Conservation (phyloP, 1,140 invertebrate species). For the Caenorhabditis brenneri region DNA sequence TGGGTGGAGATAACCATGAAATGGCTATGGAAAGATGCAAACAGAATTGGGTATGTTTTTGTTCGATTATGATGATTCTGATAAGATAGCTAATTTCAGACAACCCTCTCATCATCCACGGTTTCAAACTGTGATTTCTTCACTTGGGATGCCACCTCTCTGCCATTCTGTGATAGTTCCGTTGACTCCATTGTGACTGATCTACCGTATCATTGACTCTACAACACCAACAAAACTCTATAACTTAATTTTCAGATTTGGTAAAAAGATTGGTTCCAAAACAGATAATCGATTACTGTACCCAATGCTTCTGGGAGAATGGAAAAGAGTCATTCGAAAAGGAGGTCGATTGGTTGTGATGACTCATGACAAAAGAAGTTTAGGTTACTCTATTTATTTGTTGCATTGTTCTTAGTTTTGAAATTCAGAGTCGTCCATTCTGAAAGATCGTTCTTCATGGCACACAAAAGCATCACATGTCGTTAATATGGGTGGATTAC, state of each 20-base stretch:
- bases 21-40: constrained; percentile 28
- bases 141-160: constrained; percentile 34
- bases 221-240: too few relatives aligned
- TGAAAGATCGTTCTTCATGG: constrained; percentile 23
- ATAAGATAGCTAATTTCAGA: too few relatives aligned
- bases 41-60: not conserved
- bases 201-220: constrained; percentile 2
- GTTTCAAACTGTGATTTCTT: not conserved
- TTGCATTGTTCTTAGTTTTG: not conserved
- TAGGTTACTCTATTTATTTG: not conserved
- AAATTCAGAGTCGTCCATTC: not conserved
- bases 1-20: constrained; percentile 26
- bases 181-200: constrained; percentile 34
- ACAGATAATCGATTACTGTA: constrained; percentile 43
- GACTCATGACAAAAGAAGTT: constrained; percentile 41
- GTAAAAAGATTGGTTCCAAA: constrained; percentile 26
- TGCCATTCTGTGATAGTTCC: not conserved
- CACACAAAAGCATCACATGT: not conserved
- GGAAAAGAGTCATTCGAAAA: constrained; percentile 22
- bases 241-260: constrained; percentile 38
- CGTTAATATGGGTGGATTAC: constrained; percentile 42
- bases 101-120: not conserved
- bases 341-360: constrained; percentile 39
- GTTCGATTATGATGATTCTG: too few relatives aligned
- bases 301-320: constrained; percentile 24